Base-by-base conservation (phyloP, 2,888 invertebrate genomes). In the Macrophya alboannulata region DNA sequence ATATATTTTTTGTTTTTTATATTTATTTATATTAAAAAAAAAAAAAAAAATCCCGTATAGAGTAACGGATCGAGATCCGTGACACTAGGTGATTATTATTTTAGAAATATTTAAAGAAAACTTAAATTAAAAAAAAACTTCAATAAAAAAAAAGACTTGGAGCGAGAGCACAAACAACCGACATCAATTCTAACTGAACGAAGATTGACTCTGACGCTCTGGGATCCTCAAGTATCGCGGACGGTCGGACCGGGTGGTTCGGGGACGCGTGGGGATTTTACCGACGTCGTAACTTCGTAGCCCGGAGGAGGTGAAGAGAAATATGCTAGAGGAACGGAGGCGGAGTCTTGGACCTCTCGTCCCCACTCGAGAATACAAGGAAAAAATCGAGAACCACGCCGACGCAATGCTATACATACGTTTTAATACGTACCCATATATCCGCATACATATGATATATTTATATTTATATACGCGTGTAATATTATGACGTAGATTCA, bases 141-240 rank as follows among this genome's bases (percentile, higher is more conserved):
- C 25, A 62, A 31, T 31, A 31, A 45, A 51, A 31, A 45, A 51
- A 81, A 81, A 21, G 37, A 48, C 68, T 71, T 45, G 51, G 71
- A 82, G 48, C 65, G 45, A 10, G 65, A 83, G 51, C 37, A 25
- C 65, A 83, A 83, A 83, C 83, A 85, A 86, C 88, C 87, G 88
- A 88, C 88, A 86, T 85, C 87, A 88, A 89, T 88, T 87, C 89
- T 89, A 88, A 91, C 88, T 88, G 88, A 89, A 87, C 84, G 88
- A 88, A 89, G 89, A 91, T 90, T 90, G 90, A 90, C 88, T 88
- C 89, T 86, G 89, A 82, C 10, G 83, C 68, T 45, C 31, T 40
- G 68, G 65, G 5, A 68, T 59, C 62, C 83, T 25, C 83, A 17
- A 68, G 48, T 43, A 83, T 31, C 81, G 81, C 40, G 81, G 37